Evolutionary conservation across 2,888 invertebrate genomes (phyloP).

Genomic region (Lydus trimaculatus): DNA sequence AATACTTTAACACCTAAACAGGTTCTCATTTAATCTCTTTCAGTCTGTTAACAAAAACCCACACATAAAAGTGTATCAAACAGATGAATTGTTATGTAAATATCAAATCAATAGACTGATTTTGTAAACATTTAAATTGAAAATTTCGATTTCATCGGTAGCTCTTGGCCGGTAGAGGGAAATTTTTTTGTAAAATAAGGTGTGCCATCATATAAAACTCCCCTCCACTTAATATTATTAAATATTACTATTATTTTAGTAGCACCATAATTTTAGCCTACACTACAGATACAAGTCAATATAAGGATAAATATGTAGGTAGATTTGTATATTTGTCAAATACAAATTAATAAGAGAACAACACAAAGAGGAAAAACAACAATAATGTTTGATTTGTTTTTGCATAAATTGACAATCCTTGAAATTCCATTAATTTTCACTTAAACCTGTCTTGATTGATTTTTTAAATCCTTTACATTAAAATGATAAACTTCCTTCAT

Average conservation of each 20-base stretch:
- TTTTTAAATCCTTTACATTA: not conserved
- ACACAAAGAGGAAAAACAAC: not conserved
- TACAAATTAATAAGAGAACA: slow-evolving; percentile 24
- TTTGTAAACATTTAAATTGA: slow-evolving; percentile 22
- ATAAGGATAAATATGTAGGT: slow-evolving; percentile 43
- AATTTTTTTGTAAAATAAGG: not conserved
- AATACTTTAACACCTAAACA: slow-evolving; percentile 14
- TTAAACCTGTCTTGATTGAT: not conserved
- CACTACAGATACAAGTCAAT: slow-evolving; percentile 29
- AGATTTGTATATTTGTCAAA: slow-evolving; percentile 37
- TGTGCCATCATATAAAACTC: not conserved
- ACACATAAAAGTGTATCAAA: slow-evolving; percentile 8
- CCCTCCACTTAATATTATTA: not conserved
- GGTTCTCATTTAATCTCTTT: slow-evolving; percentile 1
- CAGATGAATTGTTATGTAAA: slow-evolving; percentile 9
- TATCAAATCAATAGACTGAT: slow-evolving; percentile 4
- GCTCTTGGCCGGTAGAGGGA: not conserved
- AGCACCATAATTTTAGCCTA: slow-evolving; percentile 44
- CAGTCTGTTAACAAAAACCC: slow-evolving; percentile 5
- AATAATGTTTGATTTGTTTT: not conserved
- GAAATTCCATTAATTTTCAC: not conserved
- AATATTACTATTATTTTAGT: slow-evolving; percentile 32
- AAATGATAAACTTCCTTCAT: not conserved
- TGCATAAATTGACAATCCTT: slow-evolving; percentile 1
- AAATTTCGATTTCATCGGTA: slow-evolving; percentile 1